Conservation (phyloP, 30 jellyfish, hydroid and myxozoan species). For the Euphysa ruthae region DNA sequence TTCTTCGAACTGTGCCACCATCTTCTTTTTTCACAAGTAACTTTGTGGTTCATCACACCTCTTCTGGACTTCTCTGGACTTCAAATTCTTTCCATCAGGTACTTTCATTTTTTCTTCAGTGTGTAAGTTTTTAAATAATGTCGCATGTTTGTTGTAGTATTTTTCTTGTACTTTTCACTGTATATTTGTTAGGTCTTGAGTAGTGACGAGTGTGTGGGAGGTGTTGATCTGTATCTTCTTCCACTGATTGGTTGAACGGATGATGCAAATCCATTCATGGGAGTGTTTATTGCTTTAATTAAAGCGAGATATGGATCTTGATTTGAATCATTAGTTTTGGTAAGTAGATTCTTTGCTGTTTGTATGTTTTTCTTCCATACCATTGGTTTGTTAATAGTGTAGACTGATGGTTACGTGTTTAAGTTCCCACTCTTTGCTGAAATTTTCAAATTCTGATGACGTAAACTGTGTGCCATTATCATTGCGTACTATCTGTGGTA, state of each 20-base stretch:
- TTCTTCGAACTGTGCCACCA: too few species aligned
- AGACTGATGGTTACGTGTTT: not conserved
- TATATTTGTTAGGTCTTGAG: slow-evolving; percentile 3
- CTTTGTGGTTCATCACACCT: too few species aligned
- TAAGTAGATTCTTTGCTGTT: not conserved
- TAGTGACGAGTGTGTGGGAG: not conserved
- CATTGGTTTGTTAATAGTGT: not conserved
- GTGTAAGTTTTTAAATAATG: too few species aligned
- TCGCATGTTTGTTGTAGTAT: slow-evolving; percentile 50
- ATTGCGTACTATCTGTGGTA: slow-evolving; percentile 3
- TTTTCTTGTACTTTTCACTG: slow-evolving; percentile 35
- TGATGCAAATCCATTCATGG: slow-evolving; percentile 14
- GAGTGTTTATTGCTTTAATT: not conserved
- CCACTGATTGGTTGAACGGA: slow-evolving; percentile 46
- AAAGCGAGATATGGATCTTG: not conserved
- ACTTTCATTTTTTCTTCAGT: too few species aligned
- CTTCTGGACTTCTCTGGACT: too few species aligned
- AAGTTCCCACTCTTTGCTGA: not conserved
- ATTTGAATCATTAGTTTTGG: not conserved
- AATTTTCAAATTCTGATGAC: slow-evolving; percentile 5
- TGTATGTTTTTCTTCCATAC: not conserved
- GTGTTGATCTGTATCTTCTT: slow-evolving; percentile 19
- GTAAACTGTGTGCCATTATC: slow-evolving; percentile 17
- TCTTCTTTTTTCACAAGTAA: too few species aligned
- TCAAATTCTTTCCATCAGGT: too few species aligned